Evolutionary conservation across 2,797 vertebrate genomes (phyloP).

Genomic region (Picus viridis): DNA sequence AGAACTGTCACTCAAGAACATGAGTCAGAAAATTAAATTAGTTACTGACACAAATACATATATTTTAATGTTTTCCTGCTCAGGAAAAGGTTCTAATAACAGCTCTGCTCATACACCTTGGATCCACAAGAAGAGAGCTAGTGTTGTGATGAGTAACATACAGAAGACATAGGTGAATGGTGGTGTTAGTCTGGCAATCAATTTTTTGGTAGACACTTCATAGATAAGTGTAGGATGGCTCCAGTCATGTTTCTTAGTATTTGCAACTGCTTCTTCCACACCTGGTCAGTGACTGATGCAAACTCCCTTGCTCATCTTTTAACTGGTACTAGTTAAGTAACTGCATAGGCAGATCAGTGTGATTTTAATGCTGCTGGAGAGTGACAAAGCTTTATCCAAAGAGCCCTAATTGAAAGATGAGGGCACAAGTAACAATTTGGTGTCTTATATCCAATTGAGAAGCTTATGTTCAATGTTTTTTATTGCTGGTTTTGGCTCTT

Average conservation of each 20-base stretch:
- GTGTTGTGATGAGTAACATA: background rate
- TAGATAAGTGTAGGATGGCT: background rate
- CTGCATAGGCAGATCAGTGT: background rate
- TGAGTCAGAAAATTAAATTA: conserved; percentile 29
- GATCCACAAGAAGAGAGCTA: background rate
- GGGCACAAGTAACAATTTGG: background rate
- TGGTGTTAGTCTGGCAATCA: background rate
- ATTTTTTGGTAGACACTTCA: background rate
- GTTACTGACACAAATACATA: conserved; percentile 25
- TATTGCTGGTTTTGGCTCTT: background rate
- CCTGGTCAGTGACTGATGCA: background rate
- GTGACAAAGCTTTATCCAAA: background rate
- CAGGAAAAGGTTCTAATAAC: background rate
- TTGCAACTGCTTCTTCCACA: background rate
- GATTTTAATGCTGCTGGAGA: background rate
- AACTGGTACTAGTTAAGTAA: background rate
- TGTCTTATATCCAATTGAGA: background rate
- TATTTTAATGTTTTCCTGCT: conserved; percentile 11
- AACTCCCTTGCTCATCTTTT: background rate
- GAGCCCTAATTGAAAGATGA: background rate
- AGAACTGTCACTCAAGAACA: conserved; percentile 1
- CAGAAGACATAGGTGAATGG: background rate
- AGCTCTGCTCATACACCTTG: background rate
- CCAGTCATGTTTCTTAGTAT: background rate
- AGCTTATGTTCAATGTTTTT: background rate